Percentiles rank a stretch among this genome's conserved stretches.
phyloP scores from a whole-genome alignment of 2,888 invertebrate genomes.

The Tetragonisca angustula region DNA sequence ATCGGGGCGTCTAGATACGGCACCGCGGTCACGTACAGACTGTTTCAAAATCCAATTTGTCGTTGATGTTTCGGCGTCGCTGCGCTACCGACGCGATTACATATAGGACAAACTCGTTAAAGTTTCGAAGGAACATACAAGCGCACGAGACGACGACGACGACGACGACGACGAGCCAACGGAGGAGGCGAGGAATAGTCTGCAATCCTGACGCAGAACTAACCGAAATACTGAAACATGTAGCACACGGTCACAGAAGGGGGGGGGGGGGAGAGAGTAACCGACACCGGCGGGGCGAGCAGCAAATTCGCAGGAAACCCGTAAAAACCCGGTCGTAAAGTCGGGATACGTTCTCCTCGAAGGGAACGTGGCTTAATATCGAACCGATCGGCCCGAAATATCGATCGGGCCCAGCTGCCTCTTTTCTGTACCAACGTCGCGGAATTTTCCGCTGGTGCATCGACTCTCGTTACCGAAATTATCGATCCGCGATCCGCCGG shows the following conservation, averaged over 20 bases:
- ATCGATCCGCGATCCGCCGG: background rate
- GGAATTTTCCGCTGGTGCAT: conserved; percentile 15
- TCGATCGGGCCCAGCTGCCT: conserved; percentile 26
- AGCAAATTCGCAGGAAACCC: conserved; percentile 40
- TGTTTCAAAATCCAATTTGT: conserved; percentile 67
- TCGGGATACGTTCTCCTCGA: conserved; percentile 32
- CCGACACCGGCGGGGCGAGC: conserved; percentile 34
- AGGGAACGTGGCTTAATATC: conserved; percentile 54
- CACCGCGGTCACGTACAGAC: conserved; percentile 63
- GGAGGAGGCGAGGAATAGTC: conserved; percentile 26
- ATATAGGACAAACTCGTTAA: conserved; percentile 63
- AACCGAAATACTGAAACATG: conserved; percentile 56
- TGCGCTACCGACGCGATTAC: conserved; percentile 54
- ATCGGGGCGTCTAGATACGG: conserved; percentile 40
- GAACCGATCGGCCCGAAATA: conserved; percentile 46
- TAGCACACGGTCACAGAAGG: conserved; percentile 10
- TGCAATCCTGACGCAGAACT: conserved; percentile 47
- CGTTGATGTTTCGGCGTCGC: conserved; percentile 60
- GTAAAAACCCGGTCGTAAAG: conserved; percentile 64
- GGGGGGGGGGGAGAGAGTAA: conserved; percentile 13
- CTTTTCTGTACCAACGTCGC: background rate
- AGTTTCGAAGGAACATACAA: conserved; percentile 54
- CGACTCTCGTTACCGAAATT: conserved; percentile 39
- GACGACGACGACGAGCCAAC: background rate
- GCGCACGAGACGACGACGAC: background rate